phyloP scores from a whole-genome alignment of 2,797 vertebrate species.

The Anolis apletophallus region DNA sequence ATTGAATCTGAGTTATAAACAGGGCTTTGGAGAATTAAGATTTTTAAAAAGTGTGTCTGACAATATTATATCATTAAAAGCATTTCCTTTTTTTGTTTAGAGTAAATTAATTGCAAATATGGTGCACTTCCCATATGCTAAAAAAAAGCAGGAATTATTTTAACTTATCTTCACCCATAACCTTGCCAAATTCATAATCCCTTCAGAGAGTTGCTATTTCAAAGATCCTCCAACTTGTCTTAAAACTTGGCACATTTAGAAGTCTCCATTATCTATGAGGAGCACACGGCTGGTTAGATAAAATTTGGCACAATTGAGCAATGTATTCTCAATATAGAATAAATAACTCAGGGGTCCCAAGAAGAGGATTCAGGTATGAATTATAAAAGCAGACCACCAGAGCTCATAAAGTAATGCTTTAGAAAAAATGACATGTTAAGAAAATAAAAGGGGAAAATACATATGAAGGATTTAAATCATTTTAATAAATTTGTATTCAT shows the following conservation, averaged over 20 bases:
- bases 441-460: neutral
- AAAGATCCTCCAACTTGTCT: conserved; percentile 6
- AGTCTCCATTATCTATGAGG: neutral
- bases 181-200: conserved; percentile 22
- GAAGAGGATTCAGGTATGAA: neutral
- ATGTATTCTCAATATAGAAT: neutral
- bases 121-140: neutral
- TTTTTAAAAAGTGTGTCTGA: neutral
- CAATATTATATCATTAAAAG: neutral
- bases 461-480: neutral
- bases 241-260: neutral
- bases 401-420: neutral
- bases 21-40: neutral
- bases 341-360: neutral
- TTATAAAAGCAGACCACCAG: neutral
- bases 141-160: neutral
- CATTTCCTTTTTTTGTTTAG: neutral
- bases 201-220: neutral
- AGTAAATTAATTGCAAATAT: neutral
- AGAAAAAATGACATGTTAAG: neutral
- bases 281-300: neutral
- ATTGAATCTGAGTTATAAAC: neutral
- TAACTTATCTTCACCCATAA: neutral
- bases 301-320: neutral
- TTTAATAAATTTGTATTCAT: neutral